A percentile compares a stretch with the other conserved stretches of the same genome.
Conservation (phyloP, 2,888 invertebrate genomes). For the Chloroclystis v-ata region DNA sequence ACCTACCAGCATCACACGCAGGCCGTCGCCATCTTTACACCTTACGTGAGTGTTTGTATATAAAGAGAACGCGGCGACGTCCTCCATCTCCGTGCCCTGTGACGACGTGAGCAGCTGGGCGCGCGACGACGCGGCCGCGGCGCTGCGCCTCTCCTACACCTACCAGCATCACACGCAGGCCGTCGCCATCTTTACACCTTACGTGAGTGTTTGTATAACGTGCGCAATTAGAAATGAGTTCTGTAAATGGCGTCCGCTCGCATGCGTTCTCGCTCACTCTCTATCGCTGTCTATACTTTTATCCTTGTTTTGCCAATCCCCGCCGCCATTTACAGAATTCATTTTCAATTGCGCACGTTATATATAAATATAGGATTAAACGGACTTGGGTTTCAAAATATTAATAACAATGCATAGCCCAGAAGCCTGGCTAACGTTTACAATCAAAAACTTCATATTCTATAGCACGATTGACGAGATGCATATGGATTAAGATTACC, state of each 20-base stretch:
- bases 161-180: slow-evolving; percentile 32
- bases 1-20: slow-evolving; percentile 46
- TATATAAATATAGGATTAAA: too few species aligned
- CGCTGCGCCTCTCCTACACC: slow-evolving; percentile 92
- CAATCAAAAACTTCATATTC: too few species aligned
- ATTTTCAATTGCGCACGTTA: too few species aligned
- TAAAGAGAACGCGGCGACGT: slow-evolving; percentile 57
- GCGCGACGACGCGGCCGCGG: slow-evolving; percentile 94
- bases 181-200: slow-evolving; percentile 68
- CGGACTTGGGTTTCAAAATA: too few species aligned
- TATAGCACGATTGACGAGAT: slow-evolving; percentile 94
- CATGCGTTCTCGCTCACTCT: too few species aligned
- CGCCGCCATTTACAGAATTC: too few species aligned
- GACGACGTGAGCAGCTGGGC: slow-evolving; percentile 89
- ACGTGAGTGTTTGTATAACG: slow-evolving; percentile 68
- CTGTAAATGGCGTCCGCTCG: too few species aligned
- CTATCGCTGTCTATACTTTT: too few species aligned
- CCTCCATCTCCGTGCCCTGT: slow-evolving; percentile 72
- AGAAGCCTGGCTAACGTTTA: too few species aligned
- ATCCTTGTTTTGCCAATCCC: too few species aligned
- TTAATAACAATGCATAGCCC: too few species aligned
- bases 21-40: slow-evolving; percentile 68
- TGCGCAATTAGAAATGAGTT: slow-evolving; percentile 92
- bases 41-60: slow-evolving; percentile 50
- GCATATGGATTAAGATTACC: slow-evolving; percentile 87